A percentile compares a stretch with the other conserved stretches of the same genome.
Evolutionary conservation across 2,888 invertebrate species (phyloP).

Genomic region (Archaeoteleia sp.): DNA sequence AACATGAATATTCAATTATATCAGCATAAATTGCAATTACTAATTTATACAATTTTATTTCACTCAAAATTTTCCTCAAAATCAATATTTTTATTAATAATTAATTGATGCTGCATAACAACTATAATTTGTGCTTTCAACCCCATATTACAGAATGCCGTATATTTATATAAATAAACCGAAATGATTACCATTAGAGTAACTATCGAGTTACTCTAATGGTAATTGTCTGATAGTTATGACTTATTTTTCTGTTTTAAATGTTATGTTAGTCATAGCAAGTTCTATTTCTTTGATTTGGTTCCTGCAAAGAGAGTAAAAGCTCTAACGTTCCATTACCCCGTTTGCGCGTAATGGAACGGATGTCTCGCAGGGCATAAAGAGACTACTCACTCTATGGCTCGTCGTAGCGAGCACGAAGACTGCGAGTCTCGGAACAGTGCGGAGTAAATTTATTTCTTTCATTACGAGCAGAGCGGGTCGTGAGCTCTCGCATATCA

Average conservation of each 20-base stretch:
- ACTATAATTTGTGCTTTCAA: too few relatives aligned
- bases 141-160: too few relatives aligned
- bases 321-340: conserved; percentile 61
- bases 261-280: conserved; percentile 44
- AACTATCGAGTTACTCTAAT: too few relatives aligned
- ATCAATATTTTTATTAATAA: too few relatives aligned
- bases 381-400: conserved; percentile 54
- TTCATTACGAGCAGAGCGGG: conserved; percentile 74
- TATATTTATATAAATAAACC: too few relatives aligned
- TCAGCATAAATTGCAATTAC: too few relatives aligned
- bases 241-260: conserved; percentile 27
- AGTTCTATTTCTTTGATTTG: conserved; percentile 48
- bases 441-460: conserved; percentile 73
- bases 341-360: conserved; percentile 64
- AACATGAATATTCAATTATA: too few relatives aligned
- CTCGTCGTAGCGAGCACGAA: conserved; percentile 39
- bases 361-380: conserved; percentile 60
- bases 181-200: too few relatives aligned
- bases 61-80: too few relatives aligned
- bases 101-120: too few relatives aligned
- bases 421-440: conserved; percentile 50
- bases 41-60: too few relatives aligned
- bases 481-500: conserved; percentile 74
- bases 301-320: conserved; percentile 55
- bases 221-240: too few relatives aligned